A percentile compares a stretch with the other conserved stretches of the same genome.
Evolutionary conservation across 2,888 invertebrate genomes (phyloP).

Genomic region (Augiades crinisus): DNA sequence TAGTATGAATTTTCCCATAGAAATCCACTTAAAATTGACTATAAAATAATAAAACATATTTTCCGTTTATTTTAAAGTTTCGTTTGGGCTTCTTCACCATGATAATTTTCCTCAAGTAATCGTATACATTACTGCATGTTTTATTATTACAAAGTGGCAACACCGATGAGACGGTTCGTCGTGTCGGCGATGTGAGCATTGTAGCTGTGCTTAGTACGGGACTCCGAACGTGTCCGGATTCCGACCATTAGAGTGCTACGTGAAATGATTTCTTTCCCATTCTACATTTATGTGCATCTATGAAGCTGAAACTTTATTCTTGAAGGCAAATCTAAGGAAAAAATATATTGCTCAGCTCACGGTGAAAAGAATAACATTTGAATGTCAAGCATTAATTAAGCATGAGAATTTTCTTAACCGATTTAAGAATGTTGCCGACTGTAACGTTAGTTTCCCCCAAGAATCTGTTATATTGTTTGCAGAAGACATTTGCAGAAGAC

Average conservation of each 20-base stretch:
- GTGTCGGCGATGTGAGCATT: slow-evolving; percentile 34
- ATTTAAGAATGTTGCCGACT: too few relatives aligned
- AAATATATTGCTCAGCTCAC: slow-evolving; percentile 65
- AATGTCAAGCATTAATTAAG: slow-evolving; percentile 72
- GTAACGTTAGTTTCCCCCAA: too few relatives aligned
- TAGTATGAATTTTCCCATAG: neutral
- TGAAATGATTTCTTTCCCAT: slow-evolving; percentile 76
- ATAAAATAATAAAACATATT: too few relatives aligned
- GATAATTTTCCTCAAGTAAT: too few relatives aligned
- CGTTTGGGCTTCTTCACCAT: too few relatives aligned
- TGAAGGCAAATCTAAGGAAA: slow-evolving; percentile 74
- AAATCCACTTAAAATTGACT: too few relatives aligned
- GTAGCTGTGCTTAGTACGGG: slow-evolving; percentile 35
- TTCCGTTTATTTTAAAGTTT: too few relatives aligned
- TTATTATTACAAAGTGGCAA: too few relatives aligned
- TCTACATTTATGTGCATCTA: slow-evolving; percentile 66
- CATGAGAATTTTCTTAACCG: too few relatives aligned
- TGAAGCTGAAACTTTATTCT: slow-evolving; percentile 78
- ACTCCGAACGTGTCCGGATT: slow-evolving; percentile 64
- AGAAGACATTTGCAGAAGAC: too few relatives aligned
- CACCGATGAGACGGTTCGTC: slow-evolving; percentile 33
- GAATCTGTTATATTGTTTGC: too few relatives aligned
- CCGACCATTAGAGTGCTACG: slow-evolving; percentile 80
- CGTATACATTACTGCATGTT: too few relatives aligned
- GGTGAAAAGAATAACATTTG: slow-evolving; percentile 69